A percentile compares a stretch with the other conserved stretches of the same genome.
Evolutionary conservation across 92 coral and sea anemone species (phyloP).

Genomic region (Epizoanthus scotinus): DNA sequence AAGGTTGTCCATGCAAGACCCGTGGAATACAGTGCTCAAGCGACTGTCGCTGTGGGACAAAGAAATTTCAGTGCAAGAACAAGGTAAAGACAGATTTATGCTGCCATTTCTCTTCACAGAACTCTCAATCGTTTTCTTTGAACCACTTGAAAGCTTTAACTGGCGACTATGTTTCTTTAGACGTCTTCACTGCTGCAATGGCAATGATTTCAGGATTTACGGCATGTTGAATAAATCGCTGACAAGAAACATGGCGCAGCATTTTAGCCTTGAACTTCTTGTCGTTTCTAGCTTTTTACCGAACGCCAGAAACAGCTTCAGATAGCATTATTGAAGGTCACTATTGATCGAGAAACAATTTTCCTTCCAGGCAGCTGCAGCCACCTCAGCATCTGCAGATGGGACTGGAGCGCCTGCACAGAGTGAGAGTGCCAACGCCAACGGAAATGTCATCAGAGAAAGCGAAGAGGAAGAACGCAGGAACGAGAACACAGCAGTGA

Average conservation of each 20-base stretch:
- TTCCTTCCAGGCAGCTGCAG: constrained; percentile 31
- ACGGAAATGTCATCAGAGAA: neutral
- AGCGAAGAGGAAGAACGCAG: constrained; percentile 23
- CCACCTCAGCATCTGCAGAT: constrained; percentile 11
- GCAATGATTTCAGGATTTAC: constrained; percentile 13
- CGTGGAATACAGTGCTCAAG: neutral
- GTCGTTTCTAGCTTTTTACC: constrained; percentile 28
- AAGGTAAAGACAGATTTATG: neutral
- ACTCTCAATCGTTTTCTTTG: neutral
- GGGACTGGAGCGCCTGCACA: constrained; percentile 21
- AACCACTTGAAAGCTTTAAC: neutral
- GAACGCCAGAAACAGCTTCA: constrained; percentile 12
- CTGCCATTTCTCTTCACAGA: neutral
- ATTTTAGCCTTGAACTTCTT: constrained; percentile 16
- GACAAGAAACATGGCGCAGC: constrained; percentile 16
- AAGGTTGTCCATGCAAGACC: constrained; percentile 12
- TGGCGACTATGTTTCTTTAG: neutral
- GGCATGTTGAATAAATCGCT: constrained; percentile 20
- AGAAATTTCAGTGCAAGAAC: constrained; percentile 19
- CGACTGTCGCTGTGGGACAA: constrained; percentile 17
- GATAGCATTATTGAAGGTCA: constrained; percentile 12
- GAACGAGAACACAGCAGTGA: constrained; percentile 21
- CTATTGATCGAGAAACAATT: constrained; percentile 3
- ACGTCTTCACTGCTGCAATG: constrained; percentile 8
- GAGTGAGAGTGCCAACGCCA: neutral